Base-by-base conservation (phyloP, 2,113 vertebrate species). In the Leptobrachium ailaonicum region DNA sequence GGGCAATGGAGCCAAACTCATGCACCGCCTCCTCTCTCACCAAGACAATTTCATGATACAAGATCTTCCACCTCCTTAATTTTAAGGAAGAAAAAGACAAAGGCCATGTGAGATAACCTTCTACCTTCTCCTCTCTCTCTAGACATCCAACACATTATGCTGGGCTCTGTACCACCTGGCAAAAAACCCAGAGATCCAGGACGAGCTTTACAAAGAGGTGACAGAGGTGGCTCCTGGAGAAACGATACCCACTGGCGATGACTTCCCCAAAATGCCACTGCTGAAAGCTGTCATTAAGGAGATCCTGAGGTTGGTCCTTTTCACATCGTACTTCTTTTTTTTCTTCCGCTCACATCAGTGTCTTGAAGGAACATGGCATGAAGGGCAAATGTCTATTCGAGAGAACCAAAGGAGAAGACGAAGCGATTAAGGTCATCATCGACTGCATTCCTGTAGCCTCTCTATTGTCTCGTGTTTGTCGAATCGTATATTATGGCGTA, bases 61-160 rank as follows among this genome's bases (percentile, higher is more conserved):
- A 32, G 20, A 32, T 32, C 20, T 32, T 32, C 20, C 20, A 32
- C 20, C 20, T 32, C 20, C 20, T 32, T 32, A 32, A 32, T 32
- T 32, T 32, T 32, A 32, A 32, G 20, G 20, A 32, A 32, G 20
- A 32, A 32, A 32, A 32, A 32, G 20, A 32, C 20, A 32, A 32
- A 32, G 20, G 20, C 20, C 20, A 32, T 32, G 20, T 50, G 47
- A 5, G 47, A 50, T 50, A 50, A 50, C 47, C 4, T 50, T 50
- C 20, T 32, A 32, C 47, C 47, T 50, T 50, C 20, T 32, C 8
- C 32, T 40, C 63, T 40, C 81, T 13, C 79, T 69, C 13, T 73
- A 98, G 97, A 98, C 95, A 2, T 96, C 96, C 87, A 98, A 98
- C 82, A 96, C 95, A 0, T 81, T 98, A 82, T 91, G 94, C 1